These are phyloP conservation scores for Rhegmatorhina hoffmannsi DNA, from an alignment of 2,113 vertebrate genomes.

Conservation along the genomic window DNA sequence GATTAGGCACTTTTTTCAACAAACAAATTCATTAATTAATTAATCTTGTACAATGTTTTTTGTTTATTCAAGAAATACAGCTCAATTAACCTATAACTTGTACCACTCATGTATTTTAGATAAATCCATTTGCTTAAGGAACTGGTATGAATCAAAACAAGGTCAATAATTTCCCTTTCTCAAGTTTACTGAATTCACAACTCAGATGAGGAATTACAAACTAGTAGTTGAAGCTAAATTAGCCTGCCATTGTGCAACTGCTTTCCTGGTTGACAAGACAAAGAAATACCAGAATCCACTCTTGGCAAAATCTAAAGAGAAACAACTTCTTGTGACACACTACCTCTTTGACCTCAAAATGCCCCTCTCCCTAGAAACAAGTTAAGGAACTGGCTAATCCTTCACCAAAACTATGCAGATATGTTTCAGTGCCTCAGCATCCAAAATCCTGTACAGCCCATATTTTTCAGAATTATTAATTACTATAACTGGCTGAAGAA, in stretches of 20 bases:
- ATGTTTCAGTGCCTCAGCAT: not conserved
- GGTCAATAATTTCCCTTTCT: not conserved
- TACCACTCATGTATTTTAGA: not conserved
- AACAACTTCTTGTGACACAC: not conserved
- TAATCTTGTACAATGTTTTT: not conserved
- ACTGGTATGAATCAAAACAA: not conserved
- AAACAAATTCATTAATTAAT: not conserved
- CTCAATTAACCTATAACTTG: not conserved
- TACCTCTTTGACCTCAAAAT: not conserved
- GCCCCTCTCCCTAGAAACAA: not conserved
- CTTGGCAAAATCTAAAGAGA: not conserved
- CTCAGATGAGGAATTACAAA: not conserved
- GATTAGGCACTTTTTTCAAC: not conserved
- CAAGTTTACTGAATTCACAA: not conserved
- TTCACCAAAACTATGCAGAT: not conserved
- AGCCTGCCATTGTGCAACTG: not conserved
- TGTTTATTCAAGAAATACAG: not conserved
- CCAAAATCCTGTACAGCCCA: not conserved
- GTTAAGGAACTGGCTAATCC: not conserved
- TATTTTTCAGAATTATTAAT: not conserved
- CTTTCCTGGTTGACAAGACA: not conserved
- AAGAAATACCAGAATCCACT: not conserved
- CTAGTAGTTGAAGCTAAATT: not conserved
- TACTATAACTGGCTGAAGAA: not conserved
- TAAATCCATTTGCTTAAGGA: not conserved